phyloP scores from a whole-genome alignment of 2,797 vertebrate species.

The Hoplostethus mediterraneus region DNA sequence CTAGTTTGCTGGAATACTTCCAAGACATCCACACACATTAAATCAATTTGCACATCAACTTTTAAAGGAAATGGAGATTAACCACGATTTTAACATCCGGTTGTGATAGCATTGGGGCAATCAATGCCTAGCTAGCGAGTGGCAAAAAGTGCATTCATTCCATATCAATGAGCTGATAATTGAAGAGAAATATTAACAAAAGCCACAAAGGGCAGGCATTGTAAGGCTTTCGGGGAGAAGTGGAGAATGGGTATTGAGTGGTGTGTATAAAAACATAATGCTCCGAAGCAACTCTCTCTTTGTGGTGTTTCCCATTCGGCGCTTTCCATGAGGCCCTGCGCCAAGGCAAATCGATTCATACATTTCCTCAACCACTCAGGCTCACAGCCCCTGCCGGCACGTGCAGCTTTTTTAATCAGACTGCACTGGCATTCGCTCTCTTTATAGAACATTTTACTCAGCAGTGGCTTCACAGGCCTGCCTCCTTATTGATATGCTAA shows the following conservation, averaged over 20 bases:
- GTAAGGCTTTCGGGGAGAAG: conserved; percentile 39
- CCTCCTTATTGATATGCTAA: conserved; percentile 59
- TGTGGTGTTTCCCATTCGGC: conserved; percentile 52
- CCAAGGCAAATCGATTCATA: conserved; percentile 67
- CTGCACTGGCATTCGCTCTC: conserved; percentile 51
- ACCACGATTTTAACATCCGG: neutral
- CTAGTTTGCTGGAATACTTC: too few species aligned
- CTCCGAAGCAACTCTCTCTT: conserved; percentile 61
- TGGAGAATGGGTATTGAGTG: conserved; percentile 46
- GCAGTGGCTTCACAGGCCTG: conserved; percentile 25
- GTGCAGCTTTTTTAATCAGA: conserved; percentile 53
- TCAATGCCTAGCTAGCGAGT: neutral
- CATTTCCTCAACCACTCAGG: conserved; percentile 66
- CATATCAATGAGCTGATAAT: conserved; percentile 13
- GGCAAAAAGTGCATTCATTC: conserved; percentile 5
- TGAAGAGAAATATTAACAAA: conserved; percentile 27
- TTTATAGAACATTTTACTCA: conserved; percentile 49
- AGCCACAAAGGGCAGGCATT: conserved; percentile 12
- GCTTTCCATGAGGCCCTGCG: conserved; percentile 52
- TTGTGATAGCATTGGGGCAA: neutral
- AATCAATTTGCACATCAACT: neutral
- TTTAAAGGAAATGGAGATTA: neutral
- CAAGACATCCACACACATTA: neutral
- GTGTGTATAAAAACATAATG: conserved; percentile 59
- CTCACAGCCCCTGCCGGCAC: conserved; percentile 51